A percentile compares a stretch with the other conserved stretches of the same genome.
Conservation (phyloP, 2,888 invertebrate genomes). For the Scaptodrosophila latifasciaeformis region DNA sequence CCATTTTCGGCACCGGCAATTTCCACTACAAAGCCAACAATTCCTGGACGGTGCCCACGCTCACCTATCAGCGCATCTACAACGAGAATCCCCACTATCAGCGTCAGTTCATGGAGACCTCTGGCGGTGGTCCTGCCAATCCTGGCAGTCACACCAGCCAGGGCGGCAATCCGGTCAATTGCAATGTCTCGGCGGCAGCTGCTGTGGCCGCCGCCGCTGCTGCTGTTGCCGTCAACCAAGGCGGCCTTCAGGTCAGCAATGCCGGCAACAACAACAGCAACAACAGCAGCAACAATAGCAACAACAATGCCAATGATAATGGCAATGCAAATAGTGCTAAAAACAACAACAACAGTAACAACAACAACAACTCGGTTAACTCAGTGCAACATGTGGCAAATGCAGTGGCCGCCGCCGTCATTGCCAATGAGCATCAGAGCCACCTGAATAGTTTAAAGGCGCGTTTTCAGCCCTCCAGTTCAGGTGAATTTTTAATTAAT, state of each 20-base stretch:
- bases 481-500: slow-evolving; percentile 51
- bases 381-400: slow-evolving; percentile 70
- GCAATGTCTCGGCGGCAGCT: slow-evolving; percentile 32
- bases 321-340: slow-evolving; percentile 11
- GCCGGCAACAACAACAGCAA: slow-evolving; percentile 11
- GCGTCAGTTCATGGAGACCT: slow-evolving; percentile 64
- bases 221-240: slow-evolving; percentile 17
- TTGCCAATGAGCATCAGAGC: slow-evolving; percentile 67
- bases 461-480: slow-evolving; percentile 59
- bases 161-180: no score
- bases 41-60: slow-evolving; percentile 72
- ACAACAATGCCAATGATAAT: slow-evolving; percentile 3
- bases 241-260: not conserved
- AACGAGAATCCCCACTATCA: slow-evolving; percentile 71
- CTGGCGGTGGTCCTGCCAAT: slow-evolving; percentile 17
- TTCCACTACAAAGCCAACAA: slow-evolving; percentile 74
- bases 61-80: slow-evolving; percentile 73
- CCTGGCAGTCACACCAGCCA: slow-evolving; percentile 9
- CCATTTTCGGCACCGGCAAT: slow-evolving; percentile 73
- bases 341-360: slow-evolving; percentile 31
- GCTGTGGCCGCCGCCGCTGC: slow-evolving; percentile 37
- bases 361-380: slow-evolving; percentile 22
- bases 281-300: slow-evolving; percentile 12
- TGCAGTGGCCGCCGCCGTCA: slow-evolving; percentile 67
- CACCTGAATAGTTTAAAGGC: slow-evolving; percentile 65